Evolutionary conservation across 2,113 vertebrate genomes (phyloP).

Genomic region (Rutilus rutilus): DNA sequence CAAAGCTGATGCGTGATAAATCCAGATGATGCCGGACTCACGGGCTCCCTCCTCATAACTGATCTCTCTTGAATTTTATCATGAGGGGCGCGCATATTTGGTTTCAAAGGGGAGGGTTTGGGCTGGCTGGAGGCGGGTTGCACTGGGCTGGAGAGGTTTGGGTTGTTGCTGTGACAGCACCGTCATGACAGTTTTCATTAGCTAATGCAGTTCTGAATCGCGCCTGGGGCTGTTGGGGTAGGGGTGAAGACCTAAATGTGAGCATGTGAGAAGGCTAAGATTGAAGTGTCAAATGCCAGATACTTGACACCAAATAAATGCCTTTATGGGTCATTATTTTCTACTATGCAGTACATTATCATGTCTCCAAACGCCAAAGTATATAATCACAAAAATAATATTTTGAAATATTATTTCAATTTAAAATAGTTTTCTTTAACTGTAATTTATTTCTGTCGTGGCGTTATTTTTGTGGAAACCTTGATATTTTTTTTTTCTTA

Average conservation of each 20-base stretch:
- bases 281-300: background rate
- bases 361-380: too few relatives aligned
- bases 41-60: constrained; percentile 41
- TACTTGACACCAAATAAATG: background rate
- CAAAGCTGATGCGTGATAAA: constrained; percentile 33
- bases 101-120: constrained; percentile 51
- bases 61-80: constrained; percentile 47
- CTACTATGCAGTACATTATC: too few relatives aligned
- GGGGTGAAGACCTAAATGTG: background rate
- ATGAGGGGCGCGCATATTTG: constrained; percentile 36
- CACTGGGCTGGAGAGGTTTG: constrained; percentile 9
- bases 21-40: constrained; percentile 25
- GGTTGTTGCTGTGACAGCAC: constrained; percentile 14
- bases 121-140: constrained; percentile 28
- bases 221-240: background rate
- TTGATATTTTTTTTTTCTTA: too few relatives aligned
- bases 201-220: constrained; percentile 20
- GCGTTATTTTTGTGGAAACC: too few relatives aligned
- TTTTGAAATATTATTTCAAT: too few relatives aligned
- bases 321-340: too few relatives aligned
- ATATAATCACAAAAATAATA: too few relatives aligned
- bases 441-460: too few relatives aligned
- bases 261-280: background rate
- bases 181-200: constrained; percentile 31
- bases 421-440: too few relatives aligned